Percentiles rank a stretch among this genome's conserved stretches.
Conservation (phyloP, 2,888 invertebrate species). For the Allacma fusca region DNA sequence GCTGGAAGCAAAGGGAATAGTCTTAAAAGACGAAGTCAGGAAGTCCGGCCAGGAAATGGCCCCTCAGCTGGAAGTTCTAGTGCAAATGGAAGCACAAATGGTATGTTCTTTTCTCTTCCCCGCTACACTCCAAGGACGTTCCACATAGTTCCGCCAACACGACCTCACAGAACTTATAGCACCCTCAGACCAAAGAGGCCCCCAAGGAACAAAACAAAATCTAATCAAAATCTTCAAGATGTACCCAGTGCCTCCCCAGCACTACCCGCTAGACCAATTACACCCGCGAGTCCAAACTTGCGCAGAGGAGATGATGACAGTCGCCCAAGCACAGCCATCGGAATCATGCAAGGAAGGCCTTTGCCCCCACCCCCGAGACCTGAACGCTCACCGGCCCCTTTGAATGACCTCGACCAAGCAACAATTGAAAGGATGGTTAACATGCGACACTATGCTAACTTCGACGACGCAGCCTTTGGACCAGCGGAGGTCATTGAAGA, state of each 20-base stretch:
- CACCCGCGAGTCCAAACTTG: constrained; percentile 15
- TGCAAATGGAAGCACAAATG: constrained; percentile 28
- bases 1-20: constrained; percentile 47
- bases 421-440: constrained; percentile 53
- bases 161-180: constrained; percentile 58
- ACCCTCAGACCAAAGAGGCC: constrained; percentile 60
- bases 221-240: background rate
- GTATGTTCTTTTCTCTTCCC: constrained; percentile 56
- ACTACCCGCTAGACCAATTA: constrained; percentile 30
- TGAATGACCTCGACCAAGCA: constrained; percentile 58
- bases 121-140: constrained; percentile 53
- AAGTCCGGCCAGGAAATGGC: constrained; percentile 53
- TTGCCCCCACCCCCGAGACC: constrained; percentile 87
- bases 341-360: constrained; percentile 80
- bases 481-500: constrained; percentile 37
- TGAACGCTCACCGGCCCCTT: constrained; percentile 49
- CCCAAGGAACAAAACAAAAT: constrained; percentile 51
- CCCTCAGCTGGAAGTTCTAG: constrained; percentile 14
- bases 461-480: constrained; percentile 47
- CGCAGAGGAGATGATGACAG: constrained; percentile 9
- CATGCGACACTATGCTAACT: constrained; percentile 59
- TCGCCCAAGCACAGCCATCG: constrained; percentile 40
- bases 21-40: constrained; percentile 43
- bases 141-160: constrained; percentile 57
- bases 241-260: background rate